These are phyloP conservation scores for Phaethon lepturus DNA, from an alignment of 2,113 vertebrate species.

Conservation along the genomic window DNA sequence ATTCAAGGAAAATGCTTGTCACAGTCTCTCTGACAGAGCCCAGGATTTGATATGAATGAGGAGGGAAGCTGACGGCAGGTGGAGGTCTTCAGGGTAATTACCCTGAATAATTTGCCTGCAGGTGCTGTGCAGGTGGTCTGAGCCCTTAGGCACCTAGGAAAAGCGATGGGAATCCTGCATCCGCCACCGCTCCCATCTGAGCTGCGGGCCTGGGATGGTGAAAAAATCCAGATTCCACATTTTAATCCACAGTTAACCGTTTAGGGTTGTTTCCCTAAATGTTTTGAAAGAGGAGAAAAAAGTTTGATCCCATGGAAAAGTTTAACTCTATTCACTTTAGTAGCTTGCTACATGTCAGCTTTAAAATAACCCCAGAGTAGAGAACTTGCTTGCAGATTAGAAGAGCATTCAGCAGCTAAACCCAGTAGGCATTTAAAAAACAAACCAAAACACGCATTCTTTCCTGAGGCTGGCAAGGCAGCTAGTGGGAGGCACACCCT, in stretches of 20 bases:
- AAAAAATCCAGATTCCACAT: slow-evolving; percentile 17
- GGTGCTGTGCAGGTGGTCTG: slow-evolving; percentile 70
- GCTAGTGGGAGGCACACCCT: slow-evolving; percentile 22
- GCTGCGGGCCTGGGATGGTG: neutral
- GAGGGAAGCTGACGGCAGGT: neutral
- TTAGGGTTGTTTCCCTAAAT: slow-evolving; percentile 6
- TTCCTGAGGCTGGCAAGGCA: slow-evolving; percentile 38
- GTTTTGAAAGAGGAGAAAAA: neutral
- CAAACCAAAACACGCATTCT: slow-evolving; percentile 16
- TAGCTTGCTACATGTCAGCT: neutral
- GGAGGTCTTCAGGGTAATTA: slow-evolving; percentile 26
- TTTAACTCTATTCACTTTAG: neutral
- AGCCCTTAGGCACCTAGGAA: neutral
- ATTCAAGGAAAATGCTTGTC: neutral
- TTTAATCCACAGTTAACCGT: slow-evolving; percentile 37
- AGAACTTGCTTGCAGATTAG: neutral
- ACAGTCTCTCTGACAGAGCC: neutral
- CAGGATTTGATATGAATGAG: neutral
- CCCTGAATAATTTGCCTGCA: neutral
- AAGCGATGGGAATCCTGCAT: neutral
- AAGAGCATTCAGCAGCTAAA: slow-evolving; percentile 1
- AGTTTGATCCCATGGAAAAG: neutral
- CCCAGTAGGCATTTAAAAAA: slow-evolving; percentile 11
- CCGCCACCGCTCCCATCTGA: neutral
- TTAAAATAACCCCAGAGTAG: neutral